phyloP scores from a whole-genome alignment of 2,888 invertebrate genomes.

The Agelastica alni region DNA sequence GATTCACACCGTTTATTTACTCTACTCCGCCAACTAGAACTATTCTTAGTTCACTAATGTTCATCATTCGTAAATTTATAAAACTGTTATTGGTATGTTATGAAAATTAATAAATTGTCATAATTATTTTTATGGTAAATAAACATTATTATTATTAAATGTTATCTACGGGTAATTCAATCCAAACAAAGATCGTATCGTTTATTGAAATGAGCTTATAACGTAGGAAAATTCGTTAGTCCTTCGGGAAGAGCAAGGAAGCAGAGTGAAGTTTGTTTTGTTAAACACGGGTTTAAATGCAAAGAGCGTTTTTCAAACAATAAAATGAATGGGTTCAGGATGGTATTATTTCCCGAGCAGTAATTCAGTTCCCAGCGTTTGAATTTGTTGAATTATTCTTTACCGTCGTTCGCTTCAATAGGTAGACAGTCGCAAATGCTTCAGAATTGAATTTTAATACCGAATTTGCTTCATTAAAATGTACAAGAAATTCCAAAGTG shows the following conservation, averaged over 20 bases:
- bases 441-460: neutral
- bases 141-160: too few species aligned
- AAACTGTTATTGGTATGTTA: too few species aligned
- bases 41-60: too few species aligned
- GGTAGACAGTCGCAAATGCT: neutral
- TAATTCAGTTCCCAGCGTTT: conserved; percentile 23
- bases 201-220: too few species aligned
- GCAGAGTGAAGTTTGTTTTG: conserved; percentile 8
- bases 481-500: conserved; percentile 2
- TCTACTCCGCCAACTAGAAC: too few species aligned
- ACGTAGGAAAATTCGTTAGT: too few species aligned
- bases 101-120: too few species aligned
- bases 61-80: too few species aligned
- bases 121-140: too few species aligned
- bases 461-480: conserved; percentile 1
- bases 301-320: conserved; percentile 22
- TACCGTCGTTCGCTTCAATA: conserved; percentile 3
- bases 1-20: too few species aligned
- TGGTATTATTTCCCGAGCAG: conserved; percentile 21
- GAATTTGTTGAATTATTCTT: conserved; percentile 25
- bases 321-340: conserved; percentile 19
- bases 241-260: neutral
- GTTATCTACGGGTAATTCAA: too few species aligned
- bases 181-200: too few species aligned
- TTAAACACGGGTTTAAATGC: conserved; percentile 19